A percentile compares a stretch with the other conserved stretches of the same genome.
Conservation (phyloP, 2,888 invertebrate species). For the Pinctada fucata region DNA sequence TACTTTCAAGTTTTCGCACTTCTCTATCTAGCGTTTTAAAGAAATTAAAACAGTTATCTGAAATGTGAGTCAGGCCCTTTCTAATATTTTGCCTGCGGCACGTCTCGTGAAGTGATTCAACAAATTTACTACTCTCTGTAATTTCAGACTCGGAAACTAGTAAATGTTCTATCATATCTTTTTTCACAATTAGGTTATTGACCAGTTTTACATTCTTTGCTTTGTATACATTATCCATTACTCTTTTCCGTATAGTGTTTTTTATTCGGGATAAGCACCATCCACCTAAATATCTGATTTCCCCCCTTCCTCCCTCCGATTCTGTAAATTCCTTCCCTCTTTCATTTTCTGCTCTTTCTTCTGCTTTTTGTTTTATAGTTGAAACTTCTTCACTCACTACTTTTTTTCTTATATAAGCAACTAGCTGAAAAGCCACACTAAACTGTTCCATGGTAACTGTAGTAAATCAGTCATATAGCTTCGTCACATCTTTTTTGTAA, state of each 20-base stretch:
- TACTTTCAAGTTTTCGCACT: slow-evolving; percentile 17
- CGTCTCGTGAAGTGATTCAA: slow-evolving; percentile 23
- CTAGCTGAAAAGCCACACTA: slow-evolving; percentile 9
- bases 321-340: slow-evolving; percentile 17
- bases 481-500: background rate
- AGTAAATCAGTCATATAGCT: background rate
- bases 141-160: background rate
- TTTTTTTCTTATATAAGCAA: background rate
- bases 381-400: slow-evolving; percentile 1
- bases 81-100: slow-evolving; percentile 27
- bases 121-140: background rate
- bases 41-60: slow-evolving; percentile 19
- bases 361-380: slow-evolving; percentile 4
- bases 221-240: slow-evolving; percentile 15
- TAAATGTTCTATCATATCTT: background rate
- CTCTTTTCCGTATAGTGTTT: slow-evolving; percentile 9
- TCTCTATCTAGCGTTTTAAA: slow-evolving; percentile 19
- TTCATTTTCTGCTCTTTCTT: background rate
- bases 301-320: slow-evolving; percentile 22
- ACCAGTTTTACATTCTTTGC: background rate
- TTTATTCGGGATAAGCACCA: slow-evolving; percentile 22
- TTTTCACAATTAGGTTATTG: too few relatives aligned
- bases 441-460: slow-evolving; percentile 5
- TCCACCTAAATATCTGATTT: slow-evolving; percentile 28
- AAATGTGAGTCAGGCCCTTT: slow-evolving; percentile 21